A percentile compares a stretch with the other conserved stretches of the same genome.
Conservation (phyloP, 1,140 invertebrate species). For the Aphis gossypii region DNA sequence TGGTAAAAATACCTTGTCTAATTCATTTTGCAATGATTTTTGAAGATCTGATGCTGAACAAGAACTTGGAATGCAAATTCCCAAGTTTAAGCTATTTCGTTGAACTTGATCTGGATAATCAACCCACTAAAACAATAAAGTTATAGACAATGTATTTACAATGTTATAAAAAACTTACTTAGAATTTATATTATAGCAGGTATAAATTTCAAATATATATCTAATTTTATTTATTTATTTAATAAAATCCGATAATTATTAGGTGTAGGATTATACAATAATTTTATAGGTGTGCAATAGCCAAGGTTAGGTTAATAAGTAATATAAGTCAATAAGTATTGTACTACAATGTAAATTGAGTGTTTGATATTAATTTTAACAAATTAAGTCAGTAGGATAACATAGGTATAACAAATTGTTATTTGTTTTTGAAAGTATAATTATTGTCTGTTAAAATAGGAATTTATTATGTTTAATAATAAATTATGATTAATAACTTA, state of each 20-base stretch:
- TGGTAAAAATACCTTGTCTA: slow-evolving; percentile 16
- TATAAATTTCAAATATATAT: background rate
- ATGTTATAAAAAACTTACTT: background rate
- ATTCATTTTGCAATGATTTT: slow-evolving; percentile 8
- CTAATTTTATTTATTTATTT: background rate
- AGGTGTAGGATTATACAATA: no score
- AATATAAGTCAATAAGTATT: no score
- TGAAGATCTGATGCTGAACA: slow-evolving; percentile 23
- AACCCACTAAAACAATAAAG: slow-evolving; percentile 23
- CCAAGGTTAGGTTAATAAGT: no score
- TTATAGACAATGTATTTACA: background rate
- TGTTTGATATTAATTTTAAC: no score
- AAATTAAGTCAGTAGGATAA: no score
- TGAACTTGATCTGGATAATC: slow-evolving; percentile 28
- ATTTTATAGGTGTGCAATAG: no score
- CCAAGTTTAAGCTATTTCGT: slow-evolving; percentile 11
- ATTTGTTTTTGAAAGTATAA: no score
- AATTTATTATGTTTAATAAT: no score
- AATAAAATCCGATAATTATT: background rate
- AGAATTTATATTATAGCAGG: background rate
- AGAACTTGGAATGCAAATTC: slow-evolving; percentile 33
- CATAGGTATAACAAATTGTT: no score
- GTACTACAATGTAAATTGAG: no score
- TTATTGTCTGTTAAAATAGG: no score
- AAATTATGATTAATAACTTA: no score